Base-by-base conservation (phyloP, 1,140 invertebrate genomes). In the Ganaspis sp. region DNA sequence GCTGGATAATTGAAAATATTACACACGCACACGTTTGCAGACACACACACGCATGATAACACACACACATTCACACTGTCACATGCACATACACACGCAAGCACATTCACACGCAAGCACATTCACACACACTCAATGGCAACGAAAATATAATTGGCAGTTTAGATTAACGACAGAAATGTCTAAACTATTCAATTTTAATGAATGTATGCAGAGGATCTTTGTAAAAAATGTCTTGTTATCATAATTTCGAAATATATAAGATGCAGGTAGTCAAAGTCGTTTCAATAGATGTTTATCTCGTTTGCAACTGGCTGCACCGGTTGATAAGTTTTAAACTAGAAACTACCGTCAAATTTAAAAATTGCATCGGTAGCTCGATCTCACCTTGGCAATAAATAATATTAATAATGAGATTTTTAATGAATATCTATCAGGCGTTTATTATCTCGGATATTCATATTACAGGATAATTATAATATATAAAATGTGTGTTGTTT, bases 361-460 rank as follows among this genome's bases (percentile, higher is more conserved):
- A 40, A 40, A 40, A 40, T 40, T 40, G 9, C 38, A 9, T 40
- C 38, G 38, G 9, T 40, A 40, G 12, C 12, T 40, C 38, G 38
- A 40, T 40, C 8, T 40, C 38, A 40, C 42, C 42, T 45, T 45
- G 42, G 42, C 42, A 45, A 45, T 45, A 45, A 45, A 45, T 45
- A 45, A 45, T 45, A 45, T 45, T 45, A 45, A 45, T 45, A 45
- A 45, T 45, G 42, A 45, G 42, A 45, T 45, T 45, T 45, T 45
- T 45, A 45, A 45, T 45, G 42, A 45, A 45, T 45, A 45, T 15
- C 42, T 45, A 45, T 45, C 42, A n/a, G 42, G n/a, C 42, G 42
- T 45, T 45, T 45, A 45, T 45, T 45, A 45, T 45, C 42, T 45
- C n/a, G 42, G 42, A 45, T 45, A 45, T 45, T 45, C 42, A 45